These are phyloP conservation scores for Hapalemur alaotrensis DNA, from an alignment of 2,797 vertebrate species.

Conservation along the genomic window DNA sequence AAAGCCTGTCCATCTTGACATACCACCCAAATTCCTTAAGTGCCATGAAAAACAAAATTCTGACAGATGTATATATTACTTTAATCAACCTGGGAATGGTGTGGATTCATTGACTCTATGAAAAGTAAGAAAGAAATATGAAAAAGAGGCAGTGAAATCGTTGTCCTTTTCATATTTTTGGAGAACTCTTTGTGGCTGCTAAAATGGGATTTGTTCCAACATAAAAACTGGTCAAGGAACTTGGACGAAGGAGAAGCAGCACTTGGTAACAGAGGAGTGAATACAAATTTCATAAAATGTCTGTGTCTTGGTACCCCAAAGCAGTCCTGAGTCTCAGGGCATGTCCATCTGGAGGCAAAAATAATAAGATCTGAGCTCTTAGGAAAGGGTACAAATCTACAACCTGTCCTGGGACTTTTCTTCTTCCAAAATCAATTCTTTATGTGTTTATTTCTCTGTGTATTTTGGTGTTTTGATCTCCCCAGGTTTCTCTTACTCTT, in stretches of 20 bases:
- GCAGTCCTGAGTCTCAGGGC: background rate
- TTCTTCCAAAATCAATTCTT: background rate
- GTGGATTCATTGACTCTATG: background rate
- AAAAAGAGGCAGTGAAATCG: background rate
- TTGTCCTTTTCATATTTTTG: background rate
- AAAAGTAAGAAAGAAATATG: background rate
- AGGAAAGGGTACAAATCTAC: background rate
- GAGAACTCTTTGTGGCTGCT: background rate
- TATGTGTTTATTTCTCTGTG: background rate
- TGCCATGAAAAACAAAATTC: background rate
- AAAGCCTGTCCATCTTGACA: constrained; percentile 33
- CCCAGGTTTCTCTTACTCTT: background rate
- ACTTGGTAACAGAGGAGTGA: background rate
- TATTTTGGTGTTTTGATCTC: background rate
- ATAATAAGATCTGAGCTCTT: background rate
- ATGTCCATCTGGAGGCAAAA: background rate
- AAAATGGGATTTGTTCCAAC: background rate
- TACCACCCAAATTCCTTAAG: constrained; percentile 7
- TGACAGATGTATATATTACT: background rate
- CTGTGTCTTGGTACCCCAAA: background rate
- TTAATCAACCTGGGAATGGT: background rate
- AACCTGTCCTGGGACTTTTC: background rate
- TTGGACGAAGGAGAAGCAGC: background rate
- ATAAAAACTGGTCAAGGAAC: background rate
- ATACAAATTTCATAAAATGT: background rate